Conservation (phyloP, 2,888 invertebrate genomes). For the Chaetogeoica ovagalla region DNA sequence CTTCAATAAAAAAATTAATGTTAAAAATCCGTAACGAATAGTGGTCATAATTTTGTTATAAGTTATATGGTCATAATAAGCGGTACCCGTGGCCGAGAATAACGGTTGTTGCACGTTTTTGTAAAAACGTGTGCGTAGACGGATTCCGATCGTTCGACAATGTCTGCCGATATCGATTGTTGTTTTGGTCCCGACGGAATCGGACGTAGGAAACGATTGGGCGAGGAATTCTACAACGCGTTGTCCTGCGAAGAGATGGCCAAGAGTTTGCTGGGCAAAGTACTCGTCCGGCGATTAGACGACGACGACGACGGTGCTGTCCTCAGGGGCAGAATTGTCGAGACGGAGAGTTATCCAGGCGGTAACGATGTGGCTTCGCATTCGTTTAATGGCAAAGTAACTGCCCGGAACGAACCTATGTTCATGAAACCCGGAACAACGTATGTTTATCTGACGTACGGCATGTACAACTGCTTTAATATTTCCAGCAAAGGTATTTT, state of each 20-base stretch:
- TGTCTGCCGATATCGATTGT: not conserved
- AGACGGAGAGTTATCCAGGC: constrained; percentile 75
- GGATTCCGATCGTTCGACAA: not conserved
- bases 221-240: constrained; percentile 60
- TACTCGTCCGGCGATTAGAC: constrained; percentile 64
- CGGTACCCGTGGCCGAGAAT: too few relatives aligned
- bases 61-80: too few relatives aligned
- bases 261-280: constrained; percentile 66
- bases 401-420: constrained; percentile 70
- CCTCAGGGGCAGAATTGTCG: constrained; percentile 70
- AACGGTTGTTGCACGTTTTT: too few relatives aligned
- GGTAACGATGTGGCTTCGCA: constrained; percentile 70
- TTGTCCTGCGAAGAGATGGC: constrained; percentile 63
- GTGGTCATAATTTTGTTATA: too few relatives aligned
- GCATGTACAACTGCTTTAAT: constrained; percentile 75
- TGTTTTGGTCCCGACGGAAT: not conserved
- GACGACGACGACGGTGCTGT: constrained; percentile 60
- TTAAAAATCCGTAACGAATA: too few relatives aligned
- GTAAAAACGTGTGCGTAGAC: too few relatives aligned
- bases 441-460: constrained; percentile 74
- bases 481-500: constrained; percentile 67
- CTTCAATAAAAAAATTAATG: too few relatives aligned
- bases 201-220: constrained; percentile 43
- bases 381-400: constrained; percentile 65
- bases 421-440: constrained; percentile 73